Percentiles rank a stretch among this genome's conserved stretches.
Evolutionary conservation across 2,797 vertebrate species (phyloP).

Genomic region (Falco concolor): DNA sequence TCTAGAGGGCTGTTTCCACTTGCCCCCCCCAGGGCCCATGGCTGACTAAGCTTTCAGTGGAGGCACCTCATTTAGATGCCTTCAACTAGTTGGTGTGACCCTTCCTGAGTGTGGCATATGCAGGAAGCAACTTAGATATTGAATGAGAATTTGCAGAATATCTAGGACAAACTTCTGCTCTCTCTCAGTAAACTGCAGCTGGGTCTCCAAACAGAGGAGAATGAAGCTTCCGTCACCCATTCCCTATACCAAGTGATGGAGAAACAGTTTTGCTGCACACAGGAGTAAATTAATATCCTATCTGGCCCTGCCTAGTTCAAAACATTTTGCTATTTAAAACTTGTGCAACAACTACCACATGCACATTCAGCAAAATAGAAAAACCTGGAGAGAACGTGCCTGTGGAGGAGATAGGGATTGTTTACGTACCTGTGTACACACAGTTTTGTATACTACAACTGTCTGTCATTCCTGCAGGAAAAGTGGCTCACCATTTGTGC

Average conservation of each 20-base stretch:
- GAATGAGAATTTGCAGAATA: neutral
- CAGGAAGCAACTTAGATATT: neutral
- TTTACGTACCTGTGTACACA: neutral
- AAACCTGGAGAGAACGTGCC: neutral
- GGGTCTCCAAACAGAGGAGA: neutral
- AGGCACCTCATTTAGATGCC: neutral
- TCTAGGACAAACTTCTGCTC: neutral
- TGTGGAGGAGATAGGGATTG: neutral
- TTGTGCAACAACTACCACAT: neutral
- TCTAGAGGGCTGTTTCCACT: constrained; percentile 32
- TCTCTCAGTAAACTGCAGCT: neutral
- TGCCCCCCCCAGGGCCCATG: neutral
- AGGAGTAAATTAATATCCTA: neutral
- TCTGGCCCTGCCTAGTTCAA: neutral
- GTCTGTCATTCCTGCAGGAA: neutral
- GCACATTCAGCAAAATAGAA: neutral
- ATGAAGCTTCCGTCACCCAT: neutral
- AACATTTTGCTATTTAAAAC: neutral
- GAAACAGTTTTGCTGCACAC: neutral
- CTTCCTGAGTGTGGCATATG: neutral
- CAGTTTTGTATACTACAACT: neutral
- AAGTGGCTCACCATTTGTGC: neutral
- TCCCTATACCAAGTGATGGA: neutral
- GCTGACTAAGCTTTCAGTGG: neutral
- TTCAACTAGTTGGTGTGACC: neutral